A percentile compares a stretch with the other conserved stretches of the same genome.
phyloP scores from a whole-genome alignment of 2,888 invertebrate species.

The Ornithoptera priamus region DNA sequence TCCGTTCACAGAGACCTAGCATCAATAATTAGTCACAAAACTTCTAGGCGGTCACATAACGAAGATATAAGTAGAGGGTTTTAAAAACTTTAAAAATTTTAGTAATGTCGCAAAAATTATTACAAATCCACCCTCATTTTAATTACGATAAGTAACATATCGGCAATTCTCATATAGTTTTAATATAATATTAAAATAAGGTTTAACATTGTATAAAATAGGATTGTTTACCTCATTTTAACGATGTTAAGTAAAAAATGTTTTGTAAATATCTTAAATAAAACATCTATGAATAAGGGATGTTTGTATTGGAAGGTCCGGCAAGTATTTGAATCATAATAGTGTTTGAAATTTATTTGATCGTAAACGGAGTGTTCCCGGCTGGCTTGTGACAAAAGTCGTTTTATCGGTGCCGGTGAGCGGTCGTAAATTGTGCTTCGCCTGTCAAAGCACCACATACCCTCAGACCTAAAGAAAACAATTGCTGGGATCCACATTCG shows the following conservation, averaged over 20 bases:
- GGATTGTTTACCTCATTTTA: neutral
- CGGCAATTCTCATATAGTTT: no score
- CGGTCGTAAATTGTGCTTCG: conserved; percentile 74
- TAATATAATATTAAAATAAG: no score
- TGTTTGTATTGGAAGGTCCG: conserved; percentile 70
- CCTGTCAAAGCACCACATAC: conserved; percentile 65
- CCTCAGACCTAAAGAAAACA: conserved; percentile 23
- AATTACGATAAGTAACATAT: no score
- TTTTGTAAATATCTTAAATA: conserved; percentile 63
- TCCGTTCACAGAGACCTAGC: no score
- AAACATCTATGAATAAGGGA: conserved; percentile 60
- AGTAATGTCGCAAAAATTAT: no score
- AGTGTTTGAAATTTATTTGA: conserved; percentile 78
- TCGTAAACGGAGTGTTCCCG: conserved; percentile 72
- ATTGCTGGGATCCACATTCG: conserved; percentile 24
- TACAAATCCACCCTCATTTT: no score
- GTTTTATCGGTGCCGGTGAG: conserved; percentile 70
- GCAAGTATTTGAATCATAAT: conserved; percentile 77
- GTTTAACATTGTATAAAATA: no score
- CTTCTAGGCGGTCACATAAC: no score
- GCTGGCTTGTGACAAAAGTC: conserved; percentile 71
- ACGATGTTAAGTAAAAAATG: conserved; percentile 46
- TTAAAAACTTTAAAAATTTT: no score
- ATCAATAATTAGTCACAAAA: no score
- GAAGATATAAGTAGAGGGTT: no score